A percentile compares a stretch with the other conserved stretches of the same genome.
phyloP scores from a whole-genome alignment of 2,888 invertebrate genomes.

The Malthinus flaveolus region DNA sequence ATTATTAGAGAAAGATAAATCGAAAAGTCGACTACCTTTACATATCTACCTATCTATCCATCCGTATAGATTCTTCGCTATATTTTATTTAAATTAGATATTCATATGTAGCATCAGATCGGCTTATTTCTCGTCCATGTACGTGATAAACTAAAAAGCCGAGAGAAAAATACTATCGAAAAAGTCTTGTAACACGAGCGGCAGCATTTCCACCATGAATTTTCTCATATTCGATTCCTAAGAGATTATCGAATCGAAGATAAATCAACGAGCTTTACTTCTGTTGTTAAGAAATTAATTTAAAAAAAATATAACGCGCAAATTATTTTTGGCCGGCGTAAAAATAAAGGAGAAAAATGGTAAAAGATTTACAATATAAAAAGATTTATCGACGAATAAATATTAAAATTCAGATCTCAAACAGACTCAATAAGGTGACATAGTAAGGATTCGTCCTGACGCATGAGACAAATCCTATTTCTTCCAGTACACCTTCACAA shows the following conservation, averaged over 20 bases:
- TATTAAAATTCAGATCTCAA: slow-evolving; percentile 29
- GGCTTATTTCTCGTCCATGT: slow-evolving; percentile 32
- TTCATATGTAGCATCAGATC: slow-evolving; percentile 37
- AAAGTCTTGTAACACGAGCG: slow-evolving; percentile 11
- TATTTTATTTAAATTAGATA: slow-evolving; percentile 41
- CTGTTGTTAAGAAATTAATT: no score
- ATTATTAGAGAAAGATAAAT: no score
- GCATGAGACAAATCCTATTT: slow-evolving; percentile 26
- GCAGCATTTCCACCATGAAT: slow-evolving; percentile 15
- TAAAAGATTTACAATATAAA: background rate
- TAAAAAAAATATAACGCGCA: no score
- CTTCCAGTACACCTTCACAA: slow-evolving; percentile 22
- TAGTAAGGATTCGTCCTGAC: slow-evolving; percentile 18
- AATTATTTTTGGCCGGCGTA: background rate
- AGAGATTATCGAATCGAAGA: slow-evolving; percentile 3
- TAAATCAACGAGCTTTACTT: no score
- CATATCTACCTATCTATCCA: slow-evolving; percentile 18
- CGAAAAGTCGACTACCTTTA: background rate
- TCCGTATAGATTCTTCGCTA: slow-evolving; percentile 11
- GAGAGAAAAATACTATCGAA: slow-evolving; percentile 26
- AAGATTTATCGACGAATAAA: slow-evolving; percentile 24
- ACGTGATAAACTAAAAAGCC: slow-evolving; percentile 33
- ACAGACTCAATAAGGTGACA: slow-evolving; percentile 26
- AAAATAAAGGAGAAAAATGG: background rate
- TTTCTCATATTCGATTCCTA: slow-evolving; percentile 12